Conservation (phyloP, 2,888 invertebrate genomes). For the Syrista parreyssii region DNA sequence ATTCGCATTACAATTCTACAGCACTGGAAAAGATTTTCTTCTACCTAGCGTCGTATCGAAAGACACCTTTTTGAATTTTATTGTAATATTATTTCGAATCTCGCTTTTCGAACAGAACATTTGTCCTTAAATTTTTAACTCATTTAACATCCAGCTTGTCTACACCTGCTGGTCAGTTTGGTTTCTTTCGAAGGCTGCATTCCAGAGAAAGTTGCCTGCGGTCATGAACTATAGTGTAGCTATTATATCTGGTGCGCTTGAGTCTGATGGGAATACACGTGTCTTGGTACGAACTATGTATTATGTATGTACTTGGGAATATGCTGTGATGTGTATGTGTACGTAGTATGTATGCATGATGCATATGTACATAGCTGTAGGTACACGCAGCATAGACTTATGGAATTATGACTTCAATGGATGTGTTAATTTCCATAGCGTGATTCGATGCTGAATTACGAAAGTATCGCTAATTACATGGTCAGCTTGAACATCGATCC, state of each 20-base stretch:
- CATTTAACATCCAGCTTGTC: neutral
- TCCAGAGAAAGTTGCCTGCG: slow-evolving; percentile 47
- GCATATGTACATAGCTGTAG: neutral
- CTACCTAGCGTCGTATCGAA: neutral
- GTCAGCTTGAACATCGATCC: neutral
- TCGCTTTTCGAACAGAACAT: neutral
- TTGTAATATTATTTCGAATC: neutral
- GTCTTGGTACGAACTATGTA: neutral
- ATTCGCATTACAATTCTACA: neutral
- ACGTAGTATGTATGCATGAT: too few relatives aligned
- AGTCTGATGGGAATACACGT: neutral
- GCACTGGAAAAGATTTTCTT: neutral
- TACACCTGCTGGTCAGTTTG: slow-evolving; percentile 18
- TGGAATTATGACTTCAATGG: neutral
- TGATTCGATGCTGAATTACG: slow-evolving; percentile 1
- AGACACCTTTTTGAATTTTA: neutral
- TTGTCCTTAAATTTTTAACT: neutral
- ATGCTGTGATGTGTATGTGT: neutral
- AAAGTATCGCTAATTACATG: slow-evolving; percentile 2
- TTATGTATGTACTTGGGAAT: neutral
- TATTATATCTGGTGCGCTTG: neutral
- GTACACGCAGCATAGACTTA: neutral
- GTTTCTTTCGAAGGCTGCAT: slow-evolving; percentile 35
- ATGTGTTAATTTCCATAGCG: slow-evolving; percentile 5
- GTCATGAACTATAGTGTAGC: neutral